These are phyloP conservation scores for Atrina japonica DNA, from an alignment of 2,888 invertebrate species.

Conservation along the genomic window DNA sequence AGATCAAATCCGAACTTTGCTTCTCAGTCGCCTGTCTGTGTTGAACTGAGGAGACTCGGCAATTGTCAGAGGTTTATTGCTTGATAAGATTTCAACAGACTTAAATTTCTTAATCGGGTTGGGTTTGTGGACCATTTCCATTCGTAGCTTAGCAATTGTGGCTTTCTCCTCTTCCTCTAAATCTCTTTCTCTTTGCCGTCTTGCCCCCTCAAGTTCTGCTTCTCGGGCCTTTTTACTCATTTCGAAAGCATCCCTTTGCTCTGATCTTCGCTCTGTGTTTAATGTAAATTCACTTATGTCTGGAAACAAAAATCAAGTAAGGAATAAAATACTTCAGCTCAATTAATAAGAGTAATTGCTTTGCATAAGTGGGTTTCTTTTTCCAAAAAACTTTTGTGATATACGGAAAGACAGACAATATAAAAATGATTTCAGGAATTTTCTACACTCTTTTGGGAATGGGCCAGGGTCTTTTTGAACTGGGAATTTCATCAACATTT, in stretches of 20 bases:
- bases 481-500: too few species aligned
- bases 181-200: constrained; percentile 62
- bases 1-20: constrained; percentile 26
- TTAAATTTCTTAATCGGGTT: constrained; percentile 75
- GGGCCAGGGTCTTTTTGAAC: too few species aligned
- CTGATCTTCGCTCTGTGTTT: constrained; percentile 85
- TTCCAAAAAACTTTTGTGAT: too few species aligned
- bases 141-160: constrained; percentile 67
- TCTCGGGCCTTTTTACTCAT: constrained; percentile 67
- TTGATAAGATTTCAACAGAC: constrained; percentile 66
- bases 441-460: too few species aligned
- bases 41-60: constrained; percentile 82
- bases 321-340: too few species aligned
- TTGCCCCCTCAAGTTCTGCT: constrained; percentile 83
- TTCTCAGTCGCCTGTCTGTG: constrained; percentile 82
- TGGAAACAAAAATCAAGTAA: constrained; percentile 54
- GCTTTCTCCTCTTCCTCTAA: constrained; percentile 68
- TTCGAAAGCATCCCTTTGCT: constrained; percentile 74
- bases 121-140: constrained; percentile 73
- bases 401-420: neutral
- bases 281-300: constrained; percentile 84
- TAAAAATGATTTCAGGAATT: neutral
- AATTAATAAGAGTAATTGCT: too few species aligned
- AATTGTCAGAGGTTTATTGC: constrained; percentile 83
- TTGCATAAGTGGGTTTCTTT: too few species aligned